Base-by-base conservation (phyloP, 2,113 vertebrate species). In the Labeo rohita region DNA sequence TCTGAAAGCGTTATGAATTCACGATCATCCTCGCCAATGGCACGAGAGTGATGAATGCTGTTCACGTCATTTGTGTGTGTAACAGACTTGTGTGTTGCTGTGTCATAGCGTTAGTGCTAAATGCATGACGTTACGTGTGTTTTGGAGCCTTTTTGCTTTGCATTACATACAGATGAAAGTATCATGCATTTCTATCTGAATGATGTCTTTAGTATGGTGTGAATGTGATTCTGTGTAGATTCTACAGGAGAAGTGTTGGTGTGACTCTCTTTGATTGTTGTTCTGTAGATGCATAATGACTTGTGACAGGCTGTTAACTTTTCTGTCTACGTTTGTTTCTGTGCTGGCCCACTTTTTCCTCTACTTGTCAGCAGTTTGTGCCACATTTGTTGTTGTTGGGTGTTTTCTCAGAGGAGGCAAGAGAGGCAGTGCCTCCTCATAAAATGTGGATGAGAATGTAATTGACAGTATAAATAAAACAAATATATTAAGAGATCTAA, bases 231-330 rank as follows among this genome's bases (percentile, higher is more conserved):
- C 23, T 49, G 11, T 12, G 56, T 59, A n/a, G 18, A 49, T 74
- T 49, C 5, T 45, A 72, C 39, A 72, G 21, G 16, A 45, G 68
- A 16, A n/a, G 73, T 50, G 47, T 50, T 28, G 10, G n/a, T 13
- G 1, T 50, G n/a, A 45, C 47, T 45, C 7, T 0, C 6, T 75
- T 21, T 75, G 50, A 54, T 10, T 61, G 45, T 4, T 15, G 43
- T 47, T 36, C 15, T 65, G 59, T 79, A 34, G 34, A 63, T 43
- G 3, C 34, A 7, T 63, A 80, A 80, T 85, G 63, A 52, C 28
- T 63, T 68, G 49, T 83, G 47, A 54, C 16, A 72, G 63, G 43
- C 72, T 65, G 72, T 76, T 61, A 61, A 23, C 72, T 76, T 72
- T 43, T 36, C 47, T 77, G 47, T 54, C 47, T 77, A 12, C 16